These are phyloP conservation scores for Baronia brevicornis DNA, from an alignment of 2,888 invertebrate species.

Conservation along the genomic window DNA sequence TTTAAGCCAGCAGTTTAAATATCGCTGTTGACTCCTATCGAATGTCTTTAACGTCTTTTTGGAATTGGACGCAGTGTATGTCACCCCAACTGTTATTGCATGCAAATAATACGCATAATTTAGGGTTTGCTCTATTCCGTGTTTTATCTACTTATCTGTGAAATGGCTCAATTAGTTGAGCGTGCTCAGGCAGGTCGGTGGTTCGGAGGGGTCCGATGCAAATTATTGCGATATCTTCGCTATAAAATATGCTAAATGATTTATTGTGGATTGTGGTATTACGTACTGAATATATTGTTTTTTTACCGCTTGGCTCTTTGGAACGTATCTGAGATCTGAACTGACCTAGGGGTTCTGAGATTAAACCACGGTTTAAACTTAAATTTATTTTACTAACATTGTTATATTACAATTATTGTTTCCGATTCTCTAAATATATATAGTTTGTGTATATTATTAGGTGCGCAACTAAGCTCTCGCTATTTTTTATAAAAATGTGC, in stretches of 20 bases:
- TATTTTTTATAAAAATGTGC: no score
- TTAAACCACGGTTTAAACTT: slow-evolving; percentile 9
- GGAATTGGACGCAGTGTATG: slow-evolving; percentile 26
- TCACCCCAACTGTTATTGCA: slow-evolving; percentile 67
- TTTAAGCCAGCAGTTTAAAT: slow-evolving; percentile 8
- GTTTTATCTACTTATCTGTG: slow-evolving; percentile 75
- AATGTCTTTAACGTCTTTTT: slow-evolving; percentile 20
- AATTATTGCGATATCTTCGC: slow-evolving; percentile 44
- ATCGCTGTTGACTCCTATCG: slow-evolving; percentile 15
- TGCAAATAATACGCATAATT: slow-evolving; percentile 73
- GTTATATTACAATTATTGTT: slow-evolving; percentile 1
- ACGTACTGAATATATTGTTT: no score
- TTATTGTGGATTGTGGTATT: slow-evolving; percentile 47
- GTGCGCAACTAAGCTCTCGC: no score
- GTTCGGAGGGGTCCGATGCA: slow-evolving; percentile 27
- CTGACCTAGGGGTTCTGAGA: no score
- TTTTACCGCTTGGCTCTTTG: no score
- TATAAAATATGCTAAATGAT: slow-evolving; percentile 68
- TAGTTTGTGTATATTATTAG: neutral
- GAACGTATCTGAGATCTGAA: no score
- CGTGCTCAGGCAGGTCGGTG: slow-evolving; percentile 36
- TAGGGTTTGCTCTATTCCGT: slow-evolving; percentile 58
- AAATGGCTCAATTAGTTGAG: slow-evolving; percentile 70
- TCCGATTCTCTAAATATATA: neutral
- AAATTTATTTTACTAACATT: no score